Evolutionary conservation across 2,888 invertebrate species (phyloP), one percentile per base, ranked within the genome.

Genomic region (Callyntrura guangdongensis): DNA sequence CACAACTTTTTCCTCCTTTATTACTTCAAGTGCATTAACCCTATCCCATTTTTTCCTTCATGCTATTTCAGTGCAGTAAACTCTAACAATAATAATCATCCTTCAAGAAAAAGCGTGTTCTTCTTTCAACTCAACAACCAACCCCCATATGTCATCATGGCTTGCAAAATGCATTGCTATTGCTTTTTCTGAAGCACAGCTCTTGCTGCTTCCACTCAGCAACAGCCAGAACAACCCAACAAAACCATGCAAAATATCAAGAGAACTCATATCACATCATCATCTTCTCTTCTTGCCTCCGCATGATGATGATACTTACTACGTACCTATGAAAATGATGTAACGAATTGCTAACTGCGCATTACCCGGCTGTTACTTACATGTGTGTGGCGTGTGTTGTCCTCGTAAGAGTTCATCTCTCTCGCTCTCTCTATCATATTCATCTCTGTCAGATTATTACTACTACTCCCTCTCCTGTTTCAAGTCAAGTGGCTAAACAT

Each of bases 271-370:
- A 72, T n/a, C n/a, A 5, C 47, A 72, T 5, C 72, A 72, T 72
- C 61, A 61, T 82, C 6, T 74, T 49, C 47, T 47, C 49, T 49
- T 49, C 27, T 79, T 85, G 74, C 85, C 36, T 85, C 47, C 45
- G 72, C 47, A 45, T 20, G 72, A 72, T 47, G 74, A 61, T 82
- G 53, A n/a, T 59, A 64, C 64, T 22, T n/a, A n/a, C n/a, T n/a
- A n/a, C n/a, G n/a, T n/a, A n/a, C n/a, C n/a, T n/a, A n/a, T n/a
- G n/a, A 4, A 12, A 25, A 45, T 86, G 87, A 81, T 79, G 87
- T 81, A 89, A 74, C 74, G 49, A 82, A 69, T 82, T 79, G 82
- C n/a, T 74, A 89, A 89, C 89, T 89, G 89, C 89, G 89, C 89
- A 89, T 83, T 83, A 82, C 88, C 69, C 56, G 82, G n/a, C 47